These are phyloP conservation scores for Chrysaora quinquecirrha DNA, from an alignment of 30 jellyfish, hydroid and myxozoan species.

Conservation along the genomic window DNA sequence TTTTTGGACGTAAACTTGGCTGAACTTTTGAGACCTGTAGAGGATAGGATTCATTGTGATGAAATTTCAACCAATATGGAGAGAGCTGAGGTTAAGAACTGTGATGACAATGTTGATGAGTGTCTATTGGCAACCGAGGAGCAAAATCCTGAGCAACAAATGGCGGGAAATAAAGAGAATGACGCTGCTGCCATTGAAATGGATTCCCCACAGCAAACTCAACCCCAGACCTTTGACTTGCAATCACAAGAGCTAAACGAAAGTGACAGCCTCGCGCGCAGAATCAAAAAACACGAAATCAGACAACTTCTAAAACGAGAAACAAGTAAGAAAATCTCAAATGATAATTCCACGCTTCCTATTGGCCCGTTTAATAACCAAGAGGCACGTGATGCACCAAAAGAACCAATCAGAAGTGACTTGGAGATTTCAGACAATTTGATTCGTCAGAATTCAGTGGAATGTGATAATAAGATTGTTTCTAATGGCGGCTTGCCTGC, in stretches of 20 bases:
- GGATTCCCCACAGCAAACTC: not conserved
- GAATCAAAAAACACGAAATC: constrained; percentile 51
- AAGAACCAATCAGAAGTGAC: not conserved
- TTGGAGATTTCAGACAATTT: not conserved
- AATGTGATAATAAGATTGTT: not conserved
- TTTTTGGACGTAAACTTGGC: not conserved
- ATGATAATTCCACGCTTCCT: not conserved
- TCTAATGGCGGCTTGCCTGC: not conserved
- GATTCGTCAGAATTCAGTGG: not conserved
- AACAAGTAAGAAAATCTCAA: constrained; percentile 1
- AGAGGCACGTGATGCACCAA: not conserved
- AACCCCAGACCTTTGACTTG: not conserved
- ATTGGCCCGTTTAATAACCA: not conserved
- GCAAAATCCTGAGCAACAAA: not conserved
- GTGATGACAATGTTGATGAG: too few relatives aligned
- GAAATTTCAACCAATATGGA: not conserved
- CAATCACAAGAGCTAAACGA: constrained; percentile 28
- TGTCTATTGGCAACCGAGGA: too few relatives aligned
- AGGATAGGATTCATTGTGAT: not conserved
- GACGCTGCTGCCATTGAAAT: not conserved
- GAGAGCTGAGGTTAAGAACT: not conserved
- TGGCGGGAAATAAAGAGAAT: not conserved
- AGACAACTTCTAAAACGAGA: constrained; percentile 52
- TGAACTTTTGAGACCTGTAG: not conserved
- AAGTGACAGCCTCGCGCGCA: constrained; percentile 56